Evolutionary conservation across 2,888 invertebrate species (phyloP).

Genomic region (Morinoia aosen): DNA sequence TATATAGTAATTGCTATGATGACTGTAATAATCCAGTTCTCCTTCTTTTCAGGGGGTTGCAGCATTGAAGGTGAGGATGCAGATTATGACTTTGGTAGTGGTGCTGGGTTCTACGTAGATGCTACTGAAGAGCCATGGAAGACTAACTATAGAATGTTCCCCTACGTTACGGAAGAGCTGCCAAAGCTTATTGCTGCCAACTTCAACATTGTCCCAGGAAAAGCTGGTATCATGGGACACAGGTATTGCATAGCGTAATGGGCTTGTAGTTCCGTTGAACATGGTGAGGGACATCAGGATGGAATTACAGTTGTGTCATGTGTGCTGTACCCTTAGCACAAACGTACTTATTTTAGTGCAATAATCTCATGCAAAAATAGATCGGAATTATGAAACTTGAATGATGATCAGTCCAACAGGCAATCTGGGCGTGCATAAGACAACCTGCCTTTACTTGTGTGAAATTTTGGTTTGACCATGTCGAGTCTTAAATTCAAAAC

Average conservation of each 20-base stretch:
- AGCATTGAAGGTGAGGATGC: conserved; percentile 93
- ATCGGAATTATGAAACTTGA: no score
- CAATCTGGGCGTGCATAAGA: no score
- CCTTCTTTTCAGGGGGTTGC: conserved; percentile 76
- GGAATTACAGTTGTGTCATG: neutral
- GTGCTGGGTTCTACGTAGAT: conserved; percentile 96
- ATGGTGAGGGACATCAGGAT: conserved; percentile 67
- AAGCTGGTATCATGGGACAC: conserved; percentile 74
- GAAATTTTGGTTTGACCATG: no score
- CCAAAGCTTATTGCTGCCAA: conserved; percentile 82
- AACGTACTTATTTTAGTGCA: no score
- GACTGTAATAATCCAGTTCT: neutral
- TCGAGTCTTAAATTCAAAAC: no score
- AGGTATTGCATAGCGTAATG: conserved; percentile 66
- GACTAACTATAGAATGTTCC: conserved; percentile 93
- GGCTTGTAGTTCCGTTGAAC: neutral
- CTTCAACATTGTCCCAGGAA: conserved; percentile 77
- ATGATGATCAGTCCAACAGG: no score
- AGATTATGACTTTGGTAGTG: conserved; percentile 93
- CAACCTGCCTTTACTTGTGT: no score
- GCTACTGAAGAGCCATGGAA: conserved; percentile 93
- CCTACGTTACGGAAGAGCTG: conserved; percentile 91
- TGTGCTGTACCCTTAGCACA: neutral
- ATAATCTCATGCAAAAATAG: no score
- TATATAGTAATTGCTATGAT: neutral